Evolutionary conservation across 2,888 invertebrate species (phyloP).

Genomic region (Lepeophtheirus nordmannii): DNA sequence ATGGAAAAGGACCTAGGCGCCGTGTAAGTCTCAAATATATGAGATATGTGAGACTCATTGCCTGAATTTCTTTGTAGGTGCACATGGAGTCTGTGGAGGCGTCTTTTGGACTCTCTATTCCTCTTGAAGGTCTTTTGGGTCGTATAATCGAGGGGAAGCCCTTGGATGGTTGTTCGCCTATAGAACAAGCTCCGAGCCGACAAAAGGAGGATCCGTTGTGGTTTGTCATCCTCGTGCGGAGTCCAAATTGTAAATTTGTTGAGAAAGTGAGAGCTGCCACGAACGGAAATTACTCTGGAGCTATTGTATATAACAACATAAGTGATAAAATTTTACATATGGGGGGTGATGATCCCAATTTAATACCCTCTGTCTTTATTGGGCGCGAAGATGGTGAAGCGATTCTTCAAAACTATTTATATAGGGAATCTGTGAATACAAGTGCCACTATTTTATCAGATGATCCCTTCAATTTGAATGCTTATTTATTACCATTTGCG

Average conservation of each 20-base stretch:
- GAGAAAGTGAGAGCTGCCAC: conserved; percentile 71
- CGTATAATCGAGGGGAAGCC: background rate
- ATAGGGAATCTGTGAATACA: conserved; percentile 42
- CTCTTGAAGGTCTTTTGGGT: background rate
- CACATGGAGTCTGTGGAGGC: background rate
- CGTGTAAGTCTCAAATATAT: too few relatives aligned
- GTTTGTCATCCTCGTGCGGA: conserved; percentile 49
- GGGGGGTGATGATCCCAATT: conserved; percentile 49
- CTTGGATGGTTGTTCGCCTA: background rate
- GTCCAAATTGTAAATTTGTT: conserved; percentile 69
- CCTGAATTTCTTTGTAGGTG: background rate
- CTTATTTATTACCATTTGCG: too few relatives aligned
- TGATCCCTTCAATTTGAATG: background rate
- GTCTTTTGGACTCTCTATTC: background rate
- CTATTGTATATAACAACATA: conserved; percentile 63
- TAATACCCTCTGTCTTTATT: conserved; percentile 69
- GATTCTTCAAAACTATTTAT: conserved; percentile 48
- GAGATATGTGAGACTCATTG: too few relatives aligned
- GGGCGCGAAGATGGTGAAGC: conserved; percentile 50
- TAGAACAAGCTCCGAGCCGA: background rate
- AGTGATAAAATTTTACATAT: conserved; percentile 48
- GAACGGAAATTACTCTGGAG: conserved; percentile 58
- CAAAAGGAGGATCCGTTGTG: background rate
- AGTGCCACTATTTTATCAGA: background rate
- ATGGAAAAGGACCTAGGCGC: too few relatives aligned